Evolutionary conservation across 2,797 vertebrate species (phyloP).

Genomic region (Myotis daubentonii): DNA sequence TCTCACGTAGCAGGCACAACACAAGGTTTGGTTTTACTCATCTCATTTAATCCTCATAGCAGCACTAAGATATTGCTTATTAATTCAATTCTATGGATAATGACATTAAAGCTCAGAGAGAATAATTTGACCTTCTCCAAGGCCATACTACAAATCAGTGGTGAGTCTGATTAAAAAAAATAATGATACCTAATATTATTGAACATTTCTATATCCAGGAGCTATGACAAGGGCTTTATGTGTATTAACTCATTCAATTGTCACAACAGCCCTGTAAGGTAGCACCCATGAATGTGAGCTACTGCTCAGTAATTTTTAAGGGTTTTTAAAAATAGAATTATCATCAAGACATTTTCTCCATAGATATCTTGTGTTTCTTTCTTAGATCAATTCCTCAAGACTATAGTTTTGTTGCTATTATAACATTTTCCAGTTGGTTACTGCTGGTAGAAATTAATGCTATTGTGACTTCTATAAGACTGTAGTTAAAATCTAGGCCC

Average conservation of each 20-base stretch:
- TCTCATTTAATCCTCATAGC: not conserved
- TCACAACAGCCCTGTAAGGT: not conserved
- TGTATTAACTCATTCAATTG: not conserved
- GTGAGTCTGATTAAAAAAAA: not conserved
- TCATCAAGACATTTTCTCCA: not conserved
- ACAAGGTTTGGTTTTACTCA: not conserved
- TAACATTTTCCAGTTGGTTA: not conserved
- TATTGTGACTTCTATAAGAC: not conserved
- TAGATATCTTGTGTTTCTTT: not conserved
- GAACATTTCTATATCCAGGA: not conserved
- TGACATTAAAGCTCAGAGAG: not conserved
- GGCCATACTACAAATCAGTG: not conserved
- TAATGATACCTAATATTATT: not conserved
- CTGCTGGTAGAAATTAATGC: not conserved
- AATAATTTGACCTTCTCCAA: not conserved
- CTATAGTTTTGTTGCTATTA: not conserved
- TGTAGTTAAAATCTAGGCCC: not conserved
- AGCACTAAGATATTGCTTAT: not conserved
- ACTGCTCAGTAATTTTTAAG: not conserved
- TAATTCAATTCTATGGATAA: not conserved
- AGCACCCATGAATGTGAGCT: not conserved
- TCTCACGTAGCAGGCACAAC: not conserved
- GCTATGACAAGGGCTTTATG: not conserved
- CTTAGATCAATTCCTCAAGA: not conserved
- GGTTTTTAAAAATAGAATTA: not conserved